Base-by-base conservation (phyloP, 1,140 invertebrate genomes). In the Pogonomyrmex californicus region DNA sequence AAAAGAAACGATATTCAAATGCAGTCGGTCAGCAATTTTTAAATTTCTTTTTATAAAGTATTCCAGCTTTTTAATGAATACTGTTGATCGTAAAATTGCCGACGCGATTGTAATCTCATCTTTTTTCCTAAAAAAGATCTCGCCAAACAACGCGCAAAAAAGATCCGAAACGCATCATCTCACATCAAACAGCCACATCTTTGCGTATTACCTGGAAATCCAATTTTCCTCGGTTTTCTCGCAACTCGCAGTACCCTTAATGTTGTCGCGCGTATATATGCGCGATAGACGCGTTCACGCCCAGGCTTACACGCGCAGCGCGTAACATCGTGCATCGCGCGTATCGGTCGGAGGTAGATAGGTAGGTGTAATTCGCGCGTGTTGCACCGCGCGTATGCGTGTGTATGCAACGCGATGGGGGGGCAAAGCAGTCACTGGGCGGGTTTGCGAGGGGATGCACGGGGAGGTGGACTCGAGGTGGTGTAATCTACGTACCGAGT, bases 401-500 rank as follows among this genome's bases (percentile, higher is more conserved):
- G 17, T 65, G 33, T 85, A 82, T 85, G 41, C 75, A 54, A 62
- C 75, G 44, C 49, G 85, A 77, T 62, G 51, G 63, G 73, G 56
- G 78, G 77, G 62, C 51, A 54, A 88, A 81, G 86, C 88, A 87
- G 66, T 71, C 33, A 63, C 47, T 65, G 33, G 44, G 83, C 70
- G 58, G 58, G 14, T 56, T 44, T 30, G 33, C 44, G 86, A 68
- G 54, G 54, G 30, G 62, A 14, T 6, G 83, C 4, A 38, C 36
- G 58, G 30, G 58, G 41, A n/a, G 60, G 58, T 85, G 73, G 78
- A 36, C 63, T 77, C 66, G 83, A 66, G 90, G 91, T 91, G 87
- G 90, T 92, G 88, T 91, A 92, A 92, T 92, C 90, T 92, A 90
- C 91, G 90, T 92, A 87, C 86, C 88, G 77, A 87, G 90, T 91